Evolutionary conservation across 2,113 vertebrate species (phyloP), one percentile per base, ranked within the genome.

Genomic region (Papio anubis): DNA sequence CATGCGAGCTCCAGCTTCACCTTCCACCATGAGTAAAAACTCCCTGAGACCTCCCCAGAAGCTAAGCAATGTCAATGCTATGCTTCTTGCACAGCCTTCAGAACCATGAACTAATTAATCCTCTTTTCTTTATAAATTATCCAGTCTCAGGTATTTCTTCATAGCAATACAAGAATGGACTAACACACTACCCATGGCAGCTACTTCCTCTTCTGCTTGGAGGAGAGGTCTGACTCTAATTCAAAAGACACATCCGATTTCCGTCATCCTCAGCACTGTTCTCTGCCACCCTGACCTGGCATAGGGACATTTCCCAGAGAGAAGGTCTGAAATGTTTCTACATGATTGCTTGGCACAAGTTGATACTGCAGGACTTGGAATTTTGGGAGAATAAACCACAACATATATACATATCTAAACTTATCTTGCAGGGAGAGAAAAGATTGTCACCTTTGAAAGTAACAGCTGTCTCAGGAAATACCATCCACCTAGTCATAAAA

Each of bases 371-470:
- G 79, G 59, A 86, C 72, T 91, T 96, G 61, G 97, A 96, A 93
- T 97, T 97, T 64, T 89, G 38, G 3, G 93, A 97, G 93, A 98
- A 64, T 79, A 96, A 98, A 96, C 23, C 73, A 95, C 90, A 98
- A 95, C 90, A 93, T 98, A 97, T 97, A 87, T 97, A 96, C 95
- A 96, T 96, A 98, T 92, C 68, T 91, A 95, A 97, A 93, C 32
- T 97, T 94, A 55, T 97, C 90, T 97, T 97, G 55, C 88, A 96
- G 90, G 92, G 91, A 98, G 88, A 97, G 82, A 98, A 98, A 98
- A 96, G 82, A 97, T 93, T 97, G 95, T 97, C 97, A 97, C 96
- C 94, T 97, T 96, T 98, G 92, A 98, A 98, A 98, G 75, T 98
- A 97, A 97, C 96, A 98, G 93, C 66, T 87, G 96, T 98, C 97